Percentiles rank a stretch among this genome's conserved stretches.
Conservation (phyloP, 2,113 vertebrate species). For the Xenopus borealis region DNA sequence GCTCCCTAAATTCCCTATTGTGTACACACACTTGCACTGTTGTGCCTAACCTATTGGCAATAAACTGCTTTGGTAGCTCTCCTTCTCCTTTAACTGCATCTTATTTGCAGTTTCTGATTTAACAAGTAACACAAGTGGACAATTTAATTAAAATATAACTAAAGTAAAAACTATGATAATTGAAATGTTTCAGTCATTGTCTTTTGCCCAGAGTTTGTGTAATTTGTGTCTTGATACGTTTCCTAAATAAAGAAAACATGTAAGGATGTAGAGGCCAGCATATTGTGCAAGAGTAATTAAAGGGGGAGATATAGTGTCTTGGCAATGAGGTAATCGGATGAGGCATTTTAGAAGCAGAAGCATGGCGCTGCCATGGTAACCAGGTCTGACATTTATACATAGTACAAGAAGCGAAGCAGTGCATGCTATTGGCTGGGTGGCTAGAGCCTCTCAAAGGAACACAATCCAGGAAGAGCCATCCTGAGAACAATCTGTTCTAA, state of each 20-base stretch:
- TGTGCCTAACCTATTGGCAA: too few relatives aligned
- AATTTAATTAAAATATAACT: too few relatives aligned
- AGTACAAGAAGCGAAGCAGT: neutral
- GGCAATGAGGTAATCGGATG: constrained; percentile 13
- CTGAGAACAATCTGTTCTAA: constrained; percentile 29
- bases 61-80: too few relatives aligned
- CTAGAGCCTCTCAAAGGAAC: constrained; percentile 25
- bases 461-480: constrained; percentile 21
- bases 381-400: constrained; percentile 25
- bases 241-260: neutral
- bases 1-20: too few relatives aligned
- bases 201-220: neutral
- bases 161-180: too few relatives aligned
- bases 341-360: neutral
- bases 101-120: too few relatives aligned
- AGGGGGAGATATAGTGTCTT: neutral
- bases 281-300: neutral
- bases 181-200: too few relatives aligned
- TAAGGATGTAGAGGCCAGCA: neutral
- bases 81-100: too few relatives aligned
- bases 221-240: neutral
- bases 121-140: too few relatives aligned
- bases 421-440: neutral
- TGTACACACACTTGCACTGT: too few relatives aligned
- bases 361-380: constrained; percentile 20